phyloP scores from a whole-genome alignment of 92 coral and sea anemone species.

The Palythoa grandis region DNA sequence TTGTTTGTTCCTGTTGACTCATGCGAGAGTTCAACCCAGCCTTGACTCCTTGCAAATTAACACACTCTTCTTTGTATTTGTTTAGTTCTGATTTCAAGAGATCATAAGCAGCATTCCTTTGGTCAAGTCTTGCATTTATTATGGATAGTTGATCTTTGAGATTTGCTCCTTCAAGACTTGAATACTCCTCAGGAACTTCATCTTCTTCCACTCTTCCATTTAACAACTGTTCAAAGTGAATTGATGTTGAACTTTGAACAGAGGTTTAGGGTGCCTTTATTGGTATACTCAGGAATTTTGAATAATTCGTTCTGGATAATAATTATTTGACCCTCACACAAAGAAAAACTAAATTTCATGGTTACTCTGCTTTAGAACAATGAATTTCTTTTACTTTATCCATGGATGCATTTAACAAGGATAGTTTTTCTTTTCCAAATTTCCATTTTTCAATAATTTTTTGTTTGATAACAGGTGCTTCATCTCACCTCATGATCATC shows the following conservation, averaged over 20 bases:
- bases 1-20: conserved; percentile 85
- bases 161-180: conserved; percentile 79
- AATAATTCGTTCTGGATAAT: no score
- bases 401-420: no score
- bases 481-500: no score
- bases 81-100: conserved; percentile 84
- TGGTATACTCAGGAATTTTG: no score
- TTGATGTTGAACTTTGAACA: neutral
- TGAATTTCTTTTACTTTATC: no score
- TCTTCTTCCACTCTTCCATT: conserved; percentile 83
- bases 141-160: conserved; percentile 86
- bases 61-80: conserved; percentile 87
- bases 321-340: no score
- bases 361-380: no score
- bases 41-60: conserved; percentile 86
- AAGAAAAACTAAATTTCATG: no score
- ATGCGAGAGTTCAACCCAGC: conserved; percentile 86
- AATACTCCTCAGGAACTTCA: conserved; percentile 80
- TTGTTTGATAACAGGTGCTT: no score
- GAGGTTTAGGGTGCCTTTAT: no score
- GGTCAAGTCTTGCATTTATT: conserved; percentile 83
- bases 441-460: no score
- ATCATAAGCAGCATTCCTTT: conserved; percentile 89
- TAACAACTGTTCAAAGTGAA: conserved; percentile 57
- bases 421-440: no score